Percentiles rank a stretch among this genome's conserved stretches.
Evolutionary conservation across 2,797 vertebrate genomes (phyloP).

Genomic region (Mormyrops attenuatus): DNA sequence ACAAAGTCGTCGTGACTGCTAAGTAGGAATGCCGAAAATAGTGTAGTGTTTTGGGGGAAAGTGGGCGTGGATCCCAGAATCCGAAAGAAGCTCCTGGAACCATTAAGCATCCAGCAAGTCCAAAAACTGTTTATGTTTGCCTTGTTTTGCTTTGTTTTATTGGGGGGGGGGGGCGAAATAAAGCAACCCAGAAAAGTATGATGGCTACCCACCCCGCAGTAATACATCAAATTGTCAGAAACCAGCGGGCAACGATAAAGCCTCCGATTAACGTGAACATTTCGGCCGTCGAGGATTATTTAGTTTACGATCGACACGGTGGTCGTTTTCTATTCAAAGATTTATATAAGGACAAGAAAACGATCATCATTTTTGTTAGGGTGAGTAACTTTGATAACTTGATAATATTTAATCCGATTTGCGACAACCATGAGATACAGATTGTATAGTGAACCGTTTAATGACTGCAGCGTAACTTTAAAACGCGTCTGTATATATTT

Average conservation of each 20-base stretch:
- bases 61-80: constrained; percentile 48
- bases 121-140: constrained; percentile 51
- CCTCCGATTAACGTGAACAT: constrained; percentile 32
- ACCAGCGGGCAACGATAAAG: neutral
- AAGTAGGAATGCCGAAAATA: neutral
- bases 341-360: constrained; percentile 67
- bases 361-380: constrained; percentile 81
- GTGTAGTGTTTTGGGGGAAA: neutral
- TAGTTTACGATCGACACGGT: constrained; percentile 65
- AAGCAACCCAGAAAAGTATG: neutral
- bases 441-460: neutral
- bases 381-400: constrained; percentile 56
- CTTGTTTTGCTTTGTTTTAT: neutral
- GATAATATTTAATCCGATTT: neutral
- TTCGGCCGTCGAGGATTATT: constrained; percentile 56
- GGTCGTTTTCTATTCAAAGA: constrained; percentile 55
- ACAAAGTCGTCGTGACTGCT: neutral
- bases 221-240: constrained; percentile 63
- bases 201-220: constrained; percentile 61
- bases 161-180: constrained; percentile 18
- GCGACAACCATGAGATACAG: neutral
- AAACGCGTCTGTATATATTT: neutral
- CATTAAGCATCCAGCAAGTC: constrained; percentile 35
- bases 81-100: constrained; percentile 8
- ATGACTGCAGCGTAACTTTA: neutral